Conservation (phyloP, 2,797 vertebrate species). For the Enteromius trimaculatus region DNA sequence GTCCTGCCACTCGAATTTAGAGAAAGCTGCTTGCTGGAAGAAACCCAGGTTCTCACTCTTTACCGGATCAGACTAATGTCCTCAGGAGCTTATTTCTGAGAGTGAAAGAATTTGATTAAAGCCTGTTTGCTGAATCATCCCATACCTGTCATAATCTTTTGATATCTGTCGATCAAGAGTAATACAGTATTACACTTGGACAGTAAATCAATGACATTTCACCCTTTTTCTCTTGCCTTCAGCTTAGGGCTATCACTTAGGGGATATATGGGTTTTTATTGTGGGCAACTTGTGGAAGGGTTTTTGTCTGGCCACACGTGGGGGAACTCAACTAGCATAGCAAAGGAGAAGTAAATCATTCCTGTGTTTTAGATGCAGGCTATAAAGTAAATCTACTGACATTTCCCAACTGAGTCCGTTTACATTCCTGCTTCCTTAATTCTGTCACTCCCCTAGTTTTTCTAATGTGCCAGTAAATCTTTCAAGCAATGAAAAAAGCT, state of each 20-base stretch:
- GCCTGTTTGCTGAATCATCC: slow-evolving; percentile 44
- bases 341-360: slow-evolving; percentile 58
- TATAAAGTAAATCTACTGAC: slow-evolving; percentile 61
- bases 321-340: slow-evolving; percentile 43
- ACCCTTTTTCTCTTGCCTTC: not conserved
- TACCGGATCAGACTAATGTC: slow-evolving; percentile 45
- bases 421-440: slow-evolving; percentile 61
- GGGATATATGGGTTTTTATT: slow-evolving; percentile 20
- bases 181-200: slow-evolving; percentile 32
- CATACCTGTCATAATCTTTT: slow-evolving; percentile 50
- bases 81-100: slow-evolving; percentile 50
- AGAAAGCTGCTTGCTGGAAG: slow-evolving; percentile 52
- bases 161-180: slow-evolving; percentile 22
- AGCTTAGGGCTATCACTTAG: slow-evolving; percentile 17
- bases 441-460: slow-evolving; percentile 52
- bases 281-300: slow-evolving; percentile 31
- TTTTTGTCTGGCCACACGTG: slow-evolving; percentile 43
- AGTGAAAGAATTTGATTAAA: slow-evolving; percentile 57
- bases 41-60: slow-evolving; percentile 45
- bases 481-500: slow-evolving; percentile 48
- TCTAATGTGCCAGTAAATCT: slow-evolving; percentile 59
- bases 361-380: slow-evolving; percentile 42
- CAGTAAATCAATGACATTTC: slow-evolving; percentile 29
- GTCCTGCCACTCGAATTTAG: slow-evolving; percentile 47
- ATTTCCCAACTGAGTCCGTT: slow-evolving; percentile 57